Percentiles rank a stretch among this genome's conserved stretches.
phyloP scores from a whole-genome alignment of 2,888 invertebrate genomes.

The Apodemia hepburni region DNA sequence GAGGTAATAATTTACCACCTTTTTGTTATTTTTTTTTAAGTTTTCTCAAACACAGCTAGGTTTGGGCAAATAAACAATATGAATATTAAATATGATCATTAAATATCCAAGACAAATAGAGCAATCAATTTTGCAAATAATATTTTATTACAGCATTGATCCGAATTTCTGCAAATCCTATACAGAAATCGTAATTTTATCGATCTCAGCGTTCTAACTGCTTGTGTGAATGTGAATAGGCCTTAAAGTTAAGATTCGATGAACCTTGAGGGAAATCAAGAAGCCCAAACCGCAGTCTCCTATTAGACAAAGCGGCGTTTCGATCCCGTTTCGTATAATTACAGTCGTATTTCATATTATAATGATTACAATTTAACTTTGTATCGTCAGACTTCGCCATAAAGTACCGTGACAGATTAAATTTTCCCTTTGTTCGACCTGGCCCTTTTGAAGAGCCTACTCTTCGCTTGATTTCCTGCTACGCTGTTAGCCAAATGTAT shows the following conservation, averaged over 20 bases:
- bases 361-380: conserved; percentile 46
- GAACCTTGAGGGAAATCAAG: conserved; percentile 54
- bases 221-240: not conserved
- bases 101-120: too few relatives aligned
- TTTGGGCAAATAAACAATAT: too few relatives aligned
- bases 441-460: too few relatives aligned
- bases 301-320: conserved; percentile 39
- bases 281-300: conserved; percentile 8
- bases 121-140: too few relatives aligned
- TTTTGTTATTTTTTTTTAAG: too few relatives aligned
- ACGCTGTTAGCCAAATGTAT: too few relatives aligned
- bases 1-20: too few relatives aligned
- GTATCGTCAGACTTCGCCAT: conserved; percentile 37
- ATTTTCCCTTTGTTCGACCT: too few relatives aligned
- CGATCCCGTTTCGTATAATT: conserved; percentile 45
- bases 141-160: not conserved
- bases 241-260: conserved; percentile 24
- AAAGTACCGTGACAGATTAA: not conserved
- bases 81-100: too few relatives aligned
- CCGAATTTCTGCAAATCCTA: not conserved
- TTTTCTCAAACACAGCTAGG: too few relatives aligned
- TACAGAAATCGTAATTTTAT: not conserved
- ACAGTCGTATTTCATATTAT: conserved; percentile 46
- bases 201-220: not conserved
- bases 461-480: too few relatives aligned